phyloP scores from a whole-genome alignment of 2,113 vertebrate species.

The Cercopithecus mona region DNA sequence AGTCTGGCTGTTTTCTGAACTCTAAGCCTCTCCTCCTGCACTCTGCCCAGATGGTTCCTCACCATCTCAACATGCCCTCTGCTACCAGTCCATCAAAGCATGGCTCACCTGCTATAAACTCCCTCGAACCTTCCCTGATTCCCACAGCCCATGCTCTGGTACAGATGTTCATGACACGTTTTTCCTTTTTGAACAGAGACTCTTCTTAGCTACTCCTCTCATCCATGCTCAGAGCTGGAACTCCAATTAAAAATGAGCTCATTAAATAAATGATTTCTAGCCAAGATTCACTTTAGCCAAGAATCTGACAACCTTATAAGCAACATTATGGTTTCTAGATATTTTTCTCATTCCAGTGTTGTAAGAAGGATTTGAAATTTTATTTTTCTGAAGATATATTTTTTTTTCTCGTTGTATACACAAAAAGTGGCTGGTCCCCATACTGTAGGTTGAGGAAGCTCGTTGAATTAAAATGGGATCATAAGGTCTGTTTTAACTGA shows the following conservation, averaged over 20 bases:
- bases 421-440: neutral
- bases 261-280: neutral
- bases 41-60: neutral
- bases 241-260: neutral
- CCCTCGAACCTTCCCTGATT: neutral
- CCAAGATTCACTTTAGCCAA: neutral
- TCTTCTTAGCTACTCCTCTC: neutral
- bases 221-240: neutral
- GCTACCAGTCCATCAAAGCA: neutral
- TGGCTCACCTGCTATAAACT: neutral
- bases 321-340: neutral
- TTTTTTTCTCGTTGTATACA: neutral
- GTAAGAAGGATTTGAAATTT: conserved; percentile 4
- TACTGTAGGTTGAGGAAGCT: neutral
- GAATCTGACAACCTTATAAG: neutral
- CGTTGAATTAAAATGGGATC: conserved; percentile 12
- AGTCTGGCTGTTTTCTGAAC: neutral
- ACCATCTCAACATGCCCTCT: no score
- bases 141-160: neutral
- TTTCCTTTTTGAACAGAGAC: neutral
- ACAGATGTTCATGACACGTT: neutral
- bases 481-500: neutral
- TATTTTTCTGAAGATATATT: neutral
- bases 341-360: neutral
- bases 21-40: neutral